phyloP scores from a whole-genome alignment of 2,113 vertebrate genomes.

The Pygoscelis antarcticus region DNA sequence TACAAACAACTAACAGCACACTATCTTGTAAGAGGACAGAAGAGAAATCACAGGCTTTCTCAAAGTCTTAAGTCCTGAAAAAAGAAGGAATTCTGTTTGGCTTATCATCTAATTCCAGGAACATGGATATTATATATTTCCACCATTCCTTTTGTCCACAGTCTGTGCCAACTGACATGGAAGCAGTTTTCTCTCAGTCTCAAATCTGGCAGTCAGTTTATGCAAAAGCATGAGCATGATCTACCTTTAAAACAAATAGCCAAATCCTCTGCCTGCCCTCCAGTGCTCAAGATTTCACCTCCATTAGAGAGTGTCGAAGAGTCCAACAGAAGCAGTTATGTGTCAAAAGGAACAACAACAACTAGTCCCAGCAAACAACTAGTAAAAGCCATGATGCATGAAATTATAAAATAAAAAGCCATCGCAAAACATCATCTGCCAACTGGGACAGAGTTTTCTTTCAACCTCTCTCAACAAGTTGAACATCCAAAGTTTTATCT shows the following conservation, averaged over 20 bases:
- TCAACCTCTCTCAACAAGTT: background rate
- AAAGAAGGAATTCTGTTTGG: background rate
- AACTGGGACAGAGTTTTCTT: background rate
- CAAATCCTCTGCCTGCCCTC: background rate
- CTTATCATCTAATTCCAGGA: background rate
- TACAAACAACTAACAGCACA: background rate
- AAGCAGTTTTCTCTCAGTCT: background rate
- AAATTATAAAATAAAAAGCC: background rate
- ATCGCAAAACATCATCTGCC: background rate
- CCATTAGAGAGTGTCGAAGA: background rate
- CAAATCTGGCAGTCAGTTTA: background rate
- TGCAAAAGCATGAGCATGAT: background rate
- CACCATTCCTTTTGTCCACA: background rate
- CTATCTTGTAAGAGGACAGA: background rate
- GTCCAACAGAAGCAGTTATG: background rate
- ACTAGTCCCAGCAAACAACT: background rate
- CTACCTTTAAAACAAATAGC: background rate
- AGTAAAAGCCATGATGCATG: background rate
- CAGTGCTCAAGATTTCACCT: background rate
- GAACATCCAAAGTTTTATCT: background rate
- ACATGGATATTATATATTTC: background rate
- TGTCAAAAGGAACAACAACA: background rate
- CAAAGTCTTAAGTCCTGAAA: background rate
- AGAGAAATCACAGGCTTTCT: background rate
- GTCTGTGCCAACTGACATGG: too few relatives aligned